These are phyloP conservation scores for Hypena proboscidalis DNA, from an alignment of 2,888 invertebrate species.

Conservation along the genomic window DNA sequence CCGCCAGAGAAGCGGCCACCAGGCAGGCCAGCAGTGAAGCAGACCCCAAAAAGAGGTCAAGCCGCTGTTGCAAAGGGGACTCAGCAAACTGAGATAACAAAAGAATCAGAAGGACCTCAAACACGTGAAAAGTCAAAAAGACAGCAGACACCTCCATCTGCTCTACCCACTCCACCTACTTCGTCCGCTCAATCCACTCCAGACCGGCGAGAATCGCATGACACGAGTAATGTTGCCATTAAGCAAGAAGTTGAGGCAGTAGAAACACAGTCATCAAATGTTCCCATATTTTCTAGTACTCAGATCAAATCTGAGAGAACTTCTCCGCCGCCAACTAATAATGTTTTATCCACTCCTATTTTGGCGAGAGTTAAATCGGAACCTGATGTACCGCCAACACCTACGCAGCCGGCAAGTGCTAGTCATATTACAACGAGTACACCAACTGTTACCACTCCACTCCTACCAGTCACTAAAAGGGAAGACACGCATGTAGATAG, in stretches of 20 bases:
- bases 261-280: slow-evolving; percentile 47
- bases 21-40: slow-evolving; percentile 69
- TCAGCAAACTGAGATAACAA: slow-evolving; percentile 35
- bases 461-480: slow-evolving; percentile 68
- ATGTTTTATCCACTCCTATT: slow-evolving; percentile 58
- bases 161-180: too few relatives aligned
- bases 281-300: slow-evolving; percentile 66
- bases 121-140: slow-evolving; percentile 12
- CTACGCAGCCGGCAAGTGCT: background rate
- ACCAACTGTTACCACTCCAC: slow-evolving; percentile 41
- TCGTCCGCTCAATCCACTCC: too few relatives aligned
- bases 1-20: slow-evolving; percentile 49
- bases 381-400: slow-evolving; percentile 46
- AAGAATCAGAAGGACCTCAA: slow-evolving; percentile 8
- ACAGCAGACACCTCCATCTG: too few relatives aligned
- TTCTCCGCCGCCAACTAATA: slow-evolving; percentile 56
- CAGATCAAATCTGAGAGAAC: slow-evolving; percentile 73
- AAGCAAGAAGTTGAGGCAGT: slow-evolving; percentile 66
- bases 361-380: slow-evolving; percentile 71
- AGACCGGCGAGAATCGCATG: slow-evolving; percentile 56
- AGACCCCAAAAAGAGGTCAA: slow-evolving; percentile 74
- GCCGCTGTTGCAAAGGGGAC: slow-evolving; percentile 50
- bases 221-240: slow-evolving; percentile 61
- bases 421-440: slow-evolving; percentile 21
- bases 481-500: slow-evolving; percentile 67